These are phyloP conservation scores for Papilio aristodemus DNA, from an alignment of 1,140 invertebrate genomes.

Conservation along the genomic window DNA sequence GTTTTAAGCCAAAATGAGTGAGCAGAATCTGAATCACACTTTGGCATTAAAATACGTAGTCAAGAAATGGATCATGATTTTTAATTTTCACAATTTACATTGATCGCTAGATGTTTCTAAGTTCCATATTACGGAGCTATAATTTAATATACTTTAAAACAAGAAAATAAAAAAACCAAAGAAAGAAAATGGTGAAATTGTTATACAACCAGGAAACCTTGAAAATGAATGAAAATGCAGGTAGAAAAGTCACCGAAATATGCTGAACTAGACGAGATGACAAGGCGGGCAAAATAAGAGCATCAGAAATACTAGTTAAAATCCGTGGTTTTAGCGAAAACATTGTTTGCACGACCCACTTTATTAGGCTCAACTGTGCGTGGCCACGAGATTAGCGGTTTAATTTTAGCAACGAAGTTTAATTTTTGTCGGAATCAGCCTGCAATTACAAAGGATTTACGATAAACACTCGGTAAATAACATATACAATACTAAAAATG, in stretches of 20 bases:
- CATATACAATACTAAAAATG: too few species aligned
- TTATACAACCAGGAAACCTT: conserved; percentile 33
- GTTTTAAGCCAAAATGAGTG: too few species aligned
- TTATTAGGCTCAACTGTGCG: conserved; percentile 54
- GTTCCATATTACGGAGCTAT: too few species aligned
- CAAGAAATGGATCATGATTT: too few species aligned
- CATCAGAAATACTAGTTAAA: conserved; percentile 64
- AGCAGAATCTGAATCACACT: too few species aligned
- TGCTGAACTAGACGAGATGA: conserved; percentile 39
- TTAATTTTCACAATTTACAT: too few species aligned
- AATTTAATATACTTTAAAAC: too few species aligned
- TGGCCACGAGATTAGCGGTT: conserved; percentile 37
- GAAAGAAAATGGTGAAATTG: neutral
- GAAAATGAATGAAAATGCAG: conserved; percentile 41
- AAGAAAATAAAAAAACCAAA: neutral
- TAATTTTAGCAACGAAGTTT: neutral
- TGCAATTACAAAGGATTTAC: conserved; percentile 2
- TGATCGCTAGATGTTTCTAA: too few species aligned
- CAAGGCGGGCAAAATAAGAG: conserved; percentile 49
- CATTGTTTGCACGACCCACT: conserved; percentile 68
- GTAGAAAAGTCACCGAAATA: conserved; percentile 37
- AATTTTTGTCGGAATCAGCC: neutral
- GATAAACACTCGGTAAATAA: neutral
- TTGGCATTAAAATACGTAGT: too few species aligned
- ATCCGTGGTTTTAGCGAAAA: conserved; percentile 60